Percentiles rank a stretch among this genome's conserved stretches.
phyloP scores from a whole-genome alignment of 1,140 invertebrate genomes.

The Magallana ariakensis region DNA sequence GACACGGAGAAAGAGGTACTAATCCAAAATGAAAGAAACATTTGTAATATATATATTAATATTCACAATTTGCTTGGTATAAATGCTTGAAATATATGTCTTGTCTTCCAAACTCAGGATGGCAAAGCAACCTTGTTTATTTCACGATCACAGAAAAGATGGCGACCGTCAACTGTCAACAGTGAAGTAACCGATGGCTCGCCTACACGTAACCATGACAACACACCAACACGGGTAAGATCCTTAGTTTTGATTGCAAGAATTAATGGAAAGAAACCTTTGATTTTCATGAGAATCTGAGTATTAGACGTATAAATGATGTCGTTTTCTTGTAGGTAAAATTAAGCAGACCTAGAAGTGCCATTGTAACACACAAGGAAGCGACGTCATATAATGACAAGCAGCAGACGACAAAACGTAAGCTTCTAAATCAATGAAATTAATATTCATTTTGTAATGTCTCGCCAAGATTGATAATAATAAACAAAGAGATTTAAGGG shows the following conservation, averaged over 20 bases:
- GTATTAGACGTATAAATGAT: background rate
- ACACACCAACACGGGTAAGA: background rate
- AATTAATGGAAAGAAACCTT: background rate
- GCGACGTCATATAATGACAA: constrained; percentile 12
- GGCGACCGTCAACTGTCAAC: background rate
- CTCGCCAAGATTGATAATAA: no score
- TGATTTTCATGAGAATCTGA: background rate
- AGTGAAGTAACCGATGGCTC: background rate
- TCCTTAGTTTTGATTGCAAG: background rate
- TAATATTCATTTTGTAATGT: background rate
- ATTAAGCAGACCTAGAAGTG: constrained; percentile 48
- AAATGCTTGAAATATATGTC: background rate
- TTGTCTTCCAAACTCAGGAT: background rate
- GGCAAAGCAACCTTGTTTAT: background rate
- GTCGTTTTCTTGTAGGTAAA: constrained; percentile 29
- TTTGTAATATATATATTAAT: no score
- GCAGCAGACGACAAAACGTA: constrained; percentile 16
- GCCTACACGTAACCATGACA: background rate
- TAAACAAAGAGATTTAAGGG: no score
- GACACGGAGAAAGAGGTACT: constrained; percentile 26
- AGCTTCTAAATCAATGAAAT: background rate
- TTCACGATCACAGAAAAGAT: constrained; percentile 26
- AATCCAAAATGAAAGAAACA: no score
- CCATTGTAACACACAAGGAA: constrained; percentile 52
- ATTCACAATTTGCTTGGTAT: background rate